Base-by-base conservation (phyloP, 2,113 vertebrate genomes). In the Sula dactylatra region DNA sequence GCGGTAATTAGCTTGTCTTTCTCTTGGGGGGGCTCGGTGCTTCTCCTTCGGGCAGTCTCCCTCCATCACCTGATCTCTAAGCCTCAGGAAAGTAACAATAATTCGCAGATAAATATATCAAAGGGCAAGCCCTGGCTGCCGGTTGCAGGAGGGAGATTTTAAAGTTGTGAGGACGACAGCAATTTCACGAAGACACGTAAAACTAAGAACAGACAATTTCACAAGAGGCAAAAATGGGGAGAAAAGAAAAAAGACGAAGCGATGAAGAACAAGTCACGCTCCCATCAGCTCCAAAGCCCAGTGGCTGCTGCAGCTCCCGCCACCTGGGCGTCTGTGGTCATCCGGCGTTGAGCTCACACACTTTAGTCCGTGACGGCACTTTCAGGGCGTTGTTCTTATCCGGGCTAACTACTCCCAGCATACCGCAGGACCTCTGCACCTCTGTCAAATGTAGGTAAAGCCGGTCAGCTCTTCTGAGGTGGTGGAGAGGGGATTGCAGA, bases 341-440 rank as follows among this genome's bases (percentile, higher is more conserved):
- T 12, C 4, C 0, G 0, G 3, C 5, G 6, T 6, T 22, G 38
- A 29, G 15, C 49, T 83, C 54, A 4, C 7, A 1, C 0, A 0
- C 36, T 16, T 44, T 8, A 2, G 1, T 16, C 69, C 65, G 2
- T 15, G 18, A 31, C 45, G 34, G 79, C 65, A 2, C 34, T 61
- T 18, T 34, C 40, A 11, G 65, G 22, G 29, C 0, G 1, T 13
- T 1, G 6, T 14, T 76, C 83, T 8, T 54, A 26, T 3, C 58
- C 67, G 29, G 81, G 26, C 19, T 86, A 36, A 29, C 31, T 50
- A 8, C 56, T 38, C 21, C 26, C 38, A 17, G 16, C 1, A 4
- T 31, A 13, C 15, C 1, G 5, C 10, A 19, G 42, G 50, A 5
- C 42, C n/a, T 59, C 90, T 12, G 16, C 38, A 9, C 9, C 16